Conservation (phyloP, 2,888 invertebrate genomes). For the Amblyteles armatorius region DNA sequence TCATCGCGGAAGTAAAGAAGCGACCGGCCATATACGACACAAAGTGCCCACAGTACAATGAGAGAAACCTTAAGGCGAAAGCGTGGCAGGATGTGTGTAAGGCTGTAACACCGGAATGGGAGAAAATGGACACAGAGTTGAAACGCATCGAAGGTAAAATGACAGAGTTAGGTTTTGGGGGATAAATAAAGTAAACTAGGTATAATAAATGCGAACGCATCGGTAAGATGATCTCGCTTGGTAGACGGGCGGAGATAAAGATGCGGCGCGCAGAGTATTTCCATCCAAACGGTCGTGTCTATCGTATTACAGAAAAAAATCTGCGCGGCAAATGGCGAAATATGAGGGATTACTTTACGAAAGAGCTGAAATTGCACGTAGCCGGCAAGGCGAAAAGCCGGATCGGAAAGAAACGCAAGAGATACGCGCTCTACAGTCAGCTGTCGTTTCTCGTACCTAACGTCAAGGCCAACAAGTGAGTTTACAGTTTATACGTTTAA, state of each 20-base stretch:
- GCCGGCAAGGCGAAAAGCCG: constrained; percentile 69
- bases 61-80: constrained; percentile 78
- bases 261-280: neutral
- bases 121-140: constrained; percentile 76
- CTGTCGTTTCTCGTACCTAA: constrained; percentile 80
- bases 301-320: constrained; percentile 77
- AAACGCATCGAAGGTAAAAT: constrained; percentile 78
- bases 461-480: constrained; percentile 74
- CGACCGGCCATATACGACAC: constrained; percentile 81
- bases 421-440: constrained; percentile 80
- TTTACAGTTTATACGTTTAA: neutral
- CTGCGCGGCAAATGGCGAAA: constrained; percentile 81
- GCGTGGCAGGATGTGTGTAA: constrained; percentile 82
- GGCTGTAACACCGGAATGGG: constrained; percentile 80
- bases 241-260: neutral
- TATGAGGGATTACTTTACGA: constrained; percentile 82
- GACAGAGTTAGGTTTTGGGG: neutral
- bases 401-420: constrained; percentile 78
- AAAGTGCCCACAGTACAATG: constrained; percentile 79
- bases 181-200: neutral
- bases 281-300: neutral
- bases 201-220: neutral
- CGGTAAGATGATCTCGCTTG: neutral
- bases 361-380: constrained; percentile 79
- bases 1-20: constrained; percentile 80